A percentile compares a stretch with the other conserved stretches of the same genome.
These are phyloP conservation scores for Smutsia gigantea DNA, from an alignment of 2,797 vertebrate genomes.

Conservation along the genomic window DNA sequence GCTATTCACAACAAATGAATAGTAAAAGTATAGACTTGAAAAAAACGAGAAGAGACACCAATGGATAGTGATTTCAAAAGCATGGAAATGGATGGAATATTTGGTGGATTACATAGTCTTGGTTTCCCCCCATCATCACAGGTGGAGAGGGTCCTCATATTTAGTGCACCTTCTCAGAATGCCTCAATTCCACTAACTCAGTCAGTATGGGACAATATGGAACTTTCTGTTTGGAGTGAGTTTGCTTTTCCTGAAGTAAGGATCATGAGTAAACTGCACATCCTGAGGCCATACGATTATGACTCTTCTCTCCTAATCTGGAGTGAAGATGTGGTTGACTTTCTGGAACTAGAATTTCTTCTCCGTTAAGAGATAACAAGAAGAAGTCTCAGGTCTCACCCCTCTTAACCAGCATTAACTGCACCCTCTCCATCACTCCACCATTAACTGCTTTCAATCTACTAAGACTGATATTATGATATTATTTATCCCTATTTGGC, in stretches of 20 bases:
- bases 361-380: not conserved
- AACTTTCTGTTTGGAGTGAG: not conserved
- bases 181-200: not conserved
- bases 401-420: not conserved
- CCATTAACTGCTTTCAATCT: not conserved
- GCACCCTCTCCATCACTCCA: not conserved
- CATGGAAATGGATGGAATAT: not conserved
- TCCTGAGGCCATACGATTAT: not conserved
- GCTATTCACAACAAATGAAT: not conserved
- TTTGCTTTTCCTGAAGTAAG: constrained; percentile 18
- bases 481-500: not conserved
- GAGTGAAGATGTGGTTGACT: not conserved
- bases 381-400: not conserved
- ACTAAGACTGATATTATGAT: not conserved
- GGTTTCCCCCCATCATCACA: not conserved
- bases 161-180: not conserved
- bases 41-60: not conserved
- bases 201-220: not conserved
- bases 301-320: not conserved
- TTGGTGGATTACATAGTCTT: not conserved
- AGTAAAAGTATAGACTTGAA: not conserved
- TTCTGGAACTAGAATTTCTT: not conserved
- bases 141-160: not conserved
- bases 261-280: not conserved
- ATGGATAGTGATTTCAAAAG: constrained; percentile 1